Percentiles rank a stretch among this genome's conserved stretches.
Evolutionary conservation across 2,113 vertebrate species (phyloP).

Genomic region (Edolisoma coerulescens): DNA sequence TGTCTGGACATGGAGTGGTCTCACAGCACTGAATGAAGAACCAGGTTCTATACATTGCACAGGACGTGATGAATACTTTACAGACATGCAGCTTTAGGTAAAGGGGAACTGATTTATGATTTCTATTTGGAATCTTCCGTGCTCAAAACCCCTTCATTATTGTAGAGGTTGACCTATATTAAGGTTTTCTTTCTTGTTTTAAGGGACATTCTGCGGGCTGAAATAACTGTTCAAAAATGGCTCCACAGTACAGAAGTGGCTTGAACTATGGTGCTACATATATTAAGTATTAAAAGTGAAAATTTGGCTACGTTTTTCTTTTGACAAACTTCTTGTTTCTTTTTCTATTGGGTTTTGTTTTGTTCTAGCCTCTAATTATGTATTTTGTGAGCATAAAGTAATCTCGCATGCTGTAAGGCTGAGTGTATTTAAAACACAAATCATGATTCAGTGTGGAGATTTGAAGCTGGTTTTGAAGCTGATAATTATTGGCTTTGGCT

Average conservation of each 20-base stretch:
- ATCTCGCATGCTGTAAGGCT: neutral
- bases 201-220: neutral
- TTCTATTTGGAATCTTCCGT: neutral
- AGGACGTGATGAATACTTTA: neutral
- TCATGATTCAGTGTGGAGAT: neutral
- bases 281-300: neutral
- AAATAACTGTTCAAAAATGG: neutral
- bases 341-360: neutral
- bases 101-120: neutral
- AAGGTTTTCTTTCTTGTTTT: neutral
- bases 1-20: neutral
- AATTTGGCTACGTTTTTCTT: neutral
- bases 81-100: neutral
- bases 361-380: neutral
- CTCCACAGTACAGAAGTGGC: neutral
- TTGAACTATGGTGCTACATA: neutral
- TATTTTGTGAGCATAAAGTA: constrained; percentile 16
- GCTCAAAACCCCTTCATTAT: neutral
- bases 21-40: neutral
- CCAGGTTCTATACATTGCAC: neutral
- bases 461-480: neutral
- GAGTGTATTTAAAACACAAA: constrained; percentile 1
- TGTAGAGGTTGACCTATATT: neutral
- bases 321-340: neutral
- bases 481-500: constrained; percentile 31